Base-by-base conservation (phyloP, 2,113 vertebrate species). In the Antechinus flavipes region DNA sequence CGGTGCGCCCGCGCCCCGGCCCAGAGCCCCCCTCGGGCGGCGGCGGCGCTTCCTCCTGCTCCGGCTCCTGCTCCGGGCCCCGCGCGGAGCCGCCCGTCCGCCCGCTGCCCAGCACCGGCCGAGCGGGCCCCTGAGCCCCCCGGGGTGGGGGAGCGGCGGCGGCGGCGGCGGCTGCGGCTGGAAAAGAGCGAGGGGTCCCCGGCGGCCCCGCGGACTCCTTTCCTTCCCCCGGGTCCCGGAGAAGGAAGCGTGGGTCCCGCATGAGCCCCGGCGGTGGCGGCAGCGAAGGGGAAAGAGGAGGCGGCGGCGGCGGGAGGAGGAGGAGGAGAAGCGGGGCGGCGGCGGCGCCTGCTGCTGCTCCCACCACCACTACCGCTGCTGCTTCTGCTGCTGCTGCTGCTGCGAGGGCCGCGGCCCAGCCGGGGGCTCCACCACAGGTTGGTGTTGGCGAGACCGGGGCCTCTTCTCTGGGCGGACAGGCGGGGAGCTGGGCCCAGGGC, bases 241-340 rank as follows among this genome's bases (percentile, higher is more conserved):
- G 93, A 97, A 96, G 93, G 96, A 91, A 94, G 97, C 96, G 97
- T 96, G 97, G 96, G 97, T 98, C 97, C 98, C 98, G 98, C 96
- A 98, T 98, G 98, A 98, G 95, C 98, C 95, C 96, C 94, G 96
- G 97, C 96, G 97, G 97, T 97, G 97, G 98, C 96, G 96, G 95
- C 27, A 95, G 96, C 97, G 96, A 97, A 94, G 96, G 97, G 55
- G 93, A 96, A 94, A 97, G 97, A 98, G 96, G 97, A 97, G 98
- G 97, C 96, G 97, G 98, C 93, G 97, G 97, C 97, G 96, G 98
- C 95, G 96, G 96, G 97, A 93, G 95, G 91, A 94, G 95, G 95
- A 96, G 97, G 27, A 94, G 96, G 90, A 97, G 93, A 90, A 93
- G 94, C 26, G 96, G 95, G 96, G 96, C 94, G 90, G 96, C 95